Percentiles rank a stretch among this genome's conserved stretches.
Conservation (phyloP, 2,113 vertebrate species). For the Steatornis caripensis region DNA sequence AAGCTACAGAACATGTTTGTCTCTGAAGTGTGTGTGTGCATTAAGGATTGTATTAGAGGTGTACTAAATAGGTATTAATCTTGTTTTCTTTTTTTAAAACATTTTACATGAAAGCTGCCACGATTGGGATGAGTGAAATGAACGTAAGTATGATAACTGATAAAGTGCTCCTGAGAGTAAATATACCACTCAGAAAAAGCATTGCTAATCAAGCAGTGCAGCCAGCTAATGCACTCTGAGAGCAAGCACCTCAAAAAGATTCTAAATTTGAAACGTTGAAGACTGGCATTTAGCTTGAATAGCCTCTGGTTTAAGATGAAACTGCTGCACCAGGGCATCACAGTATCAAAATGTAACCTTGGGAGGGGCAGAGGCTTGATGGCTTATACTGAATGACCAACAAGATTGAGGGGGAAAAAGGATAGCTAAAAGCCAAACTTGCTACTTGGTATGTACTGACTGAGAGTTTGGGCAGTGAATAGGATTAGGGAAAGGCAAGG, state of each 20-base stretch:
- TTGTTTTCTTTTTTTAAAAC: conserved; percentile 8
- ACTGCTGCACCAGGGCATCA: not conserved
- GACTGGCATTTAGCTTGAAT: conserved; percentile 62
- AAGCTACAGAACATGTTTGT: not conserved
- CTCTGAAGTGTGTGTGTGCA: not conserved
- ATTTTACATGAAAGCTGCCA: conserved; percentile 63
- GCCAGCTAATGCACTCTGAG: conserved; percentile 33
- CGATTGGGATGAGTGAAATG: conserved; percentile 60
- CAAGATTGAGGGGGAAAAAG: not conserved
- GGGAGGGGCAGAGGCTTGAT: not conserved
- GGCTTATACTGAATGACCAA: not conserved
- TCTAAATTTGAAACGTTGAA: conserved; percentile 60
- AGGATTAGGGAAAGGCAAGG: not conserved
- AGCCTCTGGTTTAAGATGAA: conserved; percentile 56
- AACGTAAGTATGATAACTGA: conserved; percentile 69
- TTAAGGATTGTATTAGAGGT: conserved; percentile 24
- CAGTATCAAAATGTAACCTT: not conserved
- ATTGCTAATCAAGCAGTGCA: conserved; percentile 61
- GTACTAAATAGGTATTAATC: conserved; percentile 53
- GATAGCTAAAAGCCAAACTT: not conserved
- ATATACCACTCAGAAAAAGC: conserved; percentile 59
- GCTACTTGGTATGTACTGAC: not conserved
- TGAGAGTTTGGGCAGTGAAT: not conserved
- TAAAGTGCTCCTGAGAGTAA: conserved; percentile 66
- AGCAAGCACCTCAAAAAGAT: conserved; percentile 38